Conservation (phyloP, 30 jellyfish, hydroid and myxozoan species). For the Turritopsis rubra region DNA sequence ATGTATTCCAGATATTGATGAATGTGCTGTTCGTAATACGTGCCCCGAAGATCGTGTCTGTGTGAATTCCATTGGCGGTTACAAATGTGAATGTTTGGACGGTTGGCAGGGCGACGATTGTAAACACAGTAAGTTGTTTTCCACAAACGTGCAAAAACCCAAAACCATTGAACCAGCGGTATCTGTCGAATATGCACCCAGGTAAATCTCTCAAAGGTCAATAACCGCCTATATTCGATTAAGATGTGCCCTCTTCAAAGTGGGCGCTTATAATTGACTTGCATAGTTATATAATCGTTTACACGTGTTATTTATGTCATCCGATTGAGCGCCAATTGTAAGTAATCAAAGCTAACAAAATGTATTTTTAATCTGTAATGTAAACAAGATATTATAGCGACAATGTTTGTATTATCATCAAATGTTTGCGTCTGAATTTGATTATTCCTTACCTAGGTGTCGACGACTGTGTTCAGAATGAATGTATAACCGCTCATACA, state of each 20-base stretch:
- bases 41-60: conserved; percentile 18
- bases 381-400: background rate
- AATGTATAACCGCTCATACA: conserved; percentile 18
- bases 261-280: too few relatives aligned
- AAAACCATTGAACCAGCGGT: too few relatives aligned
- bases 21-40: background rate
- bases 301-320: too few relatives aligned
- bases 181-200: too few relatives aligned
- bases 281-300: too few relatives aligned
- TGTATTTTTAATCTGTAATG: background rate
- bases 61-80: conserved; percentile 28
- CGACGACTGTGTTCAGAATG: conserved; percentile 20
- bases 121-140: conserved; percentile 17
- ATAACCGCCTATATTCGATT: too few relatives aligned
- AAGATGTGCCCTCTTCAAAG: too few relatives aligned
- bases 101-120: conserved; percentile 31
- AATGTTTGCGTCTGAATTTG: background rate
- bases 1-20: conserved; percentile 10
- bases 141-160: too few relatives aligned
- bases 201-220: too few relatives aligned
- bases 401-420: background rate
- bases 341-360: too few relatives aligned
- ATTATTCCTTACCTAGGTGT: conserved; percentile 1
- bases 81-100: conserved; percentile 13
- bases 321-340: too few relatives aligned